These are phyloP conservation scores for Chesias legatella DNA, from an alignment of 2,888 invertebrate genomes.

Conservation along the genomic window DNA sequence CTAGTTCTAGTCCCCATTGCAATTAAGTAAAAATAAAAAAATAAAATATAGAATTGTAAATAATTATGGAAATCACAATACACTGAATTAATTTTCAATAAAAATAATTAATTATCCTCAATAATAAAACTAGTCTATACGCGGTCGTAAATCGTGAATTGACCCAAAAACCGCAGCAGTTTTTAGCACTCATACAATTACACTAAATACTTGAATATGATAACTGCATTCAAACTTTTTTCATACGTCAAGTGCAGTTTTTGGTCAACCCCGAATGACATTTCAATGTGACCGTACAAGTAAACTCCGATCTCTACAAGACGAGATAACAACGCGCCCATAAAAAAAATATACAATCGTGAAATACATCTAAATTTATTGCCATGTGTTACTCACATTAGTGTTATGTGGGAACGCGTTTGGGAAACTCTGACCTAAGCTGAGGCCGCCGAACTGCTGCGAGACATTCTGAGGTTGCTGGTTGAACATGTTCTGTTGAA, in stretches of 20 bases:
- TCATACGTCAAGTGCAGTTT: too few species aligned
- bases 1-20: conserved; percentile 11
- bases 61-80: conserved; percentile 16
- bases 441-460: conserved; percentile 65
- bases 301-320: neutral
- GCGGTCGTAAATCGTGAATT: too few species aligned
- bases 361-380: conserved; percentile 38
- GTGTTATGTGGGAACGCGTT: conserved; percentile 60
- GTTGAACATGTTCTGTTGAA: conserved; percentile 39
- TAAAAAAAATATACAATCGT: conserved; percentile 20
- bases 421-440: conserved; percentile 66
- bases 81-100: conserved; percentile 17
- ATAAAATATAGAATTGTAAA: conserved; percentile 7
- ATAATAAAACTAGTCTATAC: too few species aligned
- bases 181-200: too few species aligned
- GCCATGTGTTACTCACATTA: conserved; percentile 72
- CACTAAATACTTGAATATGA: too few species aligned
- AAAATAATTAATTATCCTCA: neutral
- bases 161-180: too few species aligned
- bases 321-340: conserved; percentile 13
- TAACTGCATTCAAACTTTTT: too few species aligned
- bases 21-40: conserved; percentile 8
- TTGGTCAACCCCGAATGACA: neutral
- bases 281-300: conserved; percentile 1
- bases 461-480: conserved; percentile 48